Evolutionary conservation across 1,140 invertebrate species (phyloP).

Genomic region (Drosophila eugracilis): DNA sequence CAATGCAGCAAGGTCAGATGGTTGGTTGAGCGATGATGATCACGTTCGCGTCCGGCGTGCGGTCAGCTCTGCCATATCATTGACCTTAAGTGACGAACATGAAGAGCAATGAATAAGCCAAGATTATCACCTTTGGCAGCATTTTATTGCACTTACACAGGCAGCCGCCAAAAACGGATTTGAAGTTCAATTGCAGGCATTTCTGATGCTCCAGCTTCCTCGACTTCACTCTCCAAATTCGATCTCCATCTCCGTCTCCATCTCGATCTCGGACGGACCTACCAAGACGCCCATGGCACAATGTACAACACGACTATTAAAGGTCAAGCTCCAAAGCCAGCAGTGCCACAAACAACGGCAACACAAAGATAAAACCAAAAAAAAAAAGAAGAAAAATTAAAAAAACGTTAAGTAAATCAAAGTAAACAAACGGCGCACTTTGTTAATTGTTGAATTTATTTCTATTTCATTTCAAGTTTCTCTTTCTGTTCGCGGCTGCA

Average conservation of each 20-base stretch:
- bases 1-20: conserved; percentile 68
- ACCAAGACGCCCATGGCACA: conserved; percentile 65
- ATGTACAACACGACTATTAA: conserved; percentile 77
- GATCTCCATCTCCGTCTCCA: conserved; percentile 27
- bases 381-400: conserved; percentile 19
- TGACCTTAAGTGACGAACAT: conserved; percentile 77
- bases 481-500: conserved; percentile 25
- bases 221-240: conserved; percentile 15
- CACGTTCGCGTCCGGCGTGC: conserved; percentile 57
- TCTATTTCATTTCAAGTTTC: conserved; percentile 37
- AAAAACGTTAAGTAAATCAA: conserved; percentile 71
- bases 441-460: conserved; percentile 71
- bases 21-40: conserved; percentile 64
- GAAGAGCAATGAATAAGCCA: conserved; percentile 77
- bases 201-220: conserved; percentile 48
- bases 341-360: conserved; percentile 27
- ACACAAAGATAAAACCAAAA: conserved; percentile 30
- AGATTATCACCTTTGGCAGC: conserved; percentile 79
- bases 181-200: conserved; percentile 70
- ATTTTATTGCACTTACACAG: conserved; percentile 73
- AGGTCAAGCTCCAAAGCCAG: conserved; percentile 57
- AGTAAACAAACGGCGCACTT: conserved; percentile 72
- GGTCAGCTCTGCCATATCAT: conserved; percentile 74
- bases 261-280: conserved; percentile 28
- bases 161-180: conserved; percentile 38